These are phyloP conservation scores for Alviniconcha marisindica DNA, from an alignment of 1,140 invertebrate genomes.

Conservation along the genomic window DNA sequence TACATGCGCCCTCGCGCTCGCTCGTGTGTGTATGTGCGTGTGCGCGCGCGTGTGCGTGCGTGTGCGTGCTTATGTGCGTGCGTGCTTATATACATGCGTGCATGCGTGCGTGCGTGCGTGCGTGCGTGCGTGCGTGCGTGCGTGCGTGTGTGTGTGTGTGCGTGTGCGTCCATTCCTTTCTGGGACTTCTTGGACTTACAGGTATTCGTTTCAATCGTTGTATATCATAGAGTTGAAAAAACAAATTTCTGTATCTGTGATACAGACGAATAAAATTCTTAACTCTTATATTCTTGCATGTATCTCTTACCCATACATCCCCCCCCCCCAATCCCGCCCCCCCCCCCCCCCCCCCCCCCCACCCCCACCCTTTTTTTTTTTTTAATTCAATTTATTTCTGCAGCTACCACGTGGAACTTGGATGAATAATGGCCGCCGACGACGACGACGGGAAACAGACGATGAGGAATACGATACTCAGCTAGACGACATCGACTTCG, in stretches of 20 bases:
- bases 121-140: constrained; percentile 5
- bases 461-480: background rate
- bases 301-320: background rate
- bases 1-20: no score
- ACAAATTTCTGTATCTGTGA: no score
- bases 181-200: no score
- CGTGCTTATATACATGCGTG: background rate
- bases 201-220: no score
- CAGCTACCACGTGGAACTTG: no score
- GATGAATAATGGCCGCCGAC: no score
- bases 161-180: no score
- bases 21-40: constrained; percentile 6
- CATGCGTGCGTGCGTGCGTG: background rate
- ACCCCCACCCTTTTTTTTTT: background rate
- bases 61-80: background rate
- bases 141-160: background rate
- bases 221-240: no score
- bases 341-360: background rate
- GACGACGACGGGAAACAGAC: background rate
- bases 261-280: no score
- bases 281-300: no score
- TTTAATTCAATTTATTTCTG: no score
- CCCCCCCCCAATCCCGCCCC: background rate
- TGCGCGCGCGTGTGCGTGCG: constrained; percentile 5
- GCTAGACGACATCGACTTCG: constrained; percentile 25